These are phyloP conservation scores for Pandion haliaetus DNA, from an alignment of 2,113 vertebrate genomes.

Conservation along the genomic window DNA sequence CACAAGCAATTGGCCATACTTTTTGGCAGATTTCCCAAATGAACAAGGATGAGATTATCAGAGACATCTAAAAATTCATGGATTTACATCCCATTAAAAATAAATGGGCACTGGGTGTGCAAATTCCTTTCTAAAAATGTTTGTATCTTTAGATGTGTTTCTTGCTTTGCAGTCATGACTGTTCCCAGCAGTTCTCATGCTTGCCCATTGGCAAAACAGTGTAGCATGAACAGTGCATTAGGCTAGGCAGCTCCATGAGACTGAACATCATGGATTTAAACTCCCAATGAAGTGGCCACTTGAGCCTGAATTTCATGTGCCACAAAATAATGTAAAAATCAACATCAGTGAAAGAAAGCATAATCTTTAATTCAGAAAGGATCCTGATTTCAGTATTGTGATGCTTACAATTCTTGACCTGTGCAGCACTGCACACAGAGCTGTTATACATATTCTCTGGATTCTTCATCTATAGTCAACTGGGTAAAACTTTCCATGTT, in stretches of 20 bases:
- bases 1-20: neutral
- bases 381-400: neutral
- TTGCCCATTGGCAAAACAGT: neutral
- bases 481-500: neutral
- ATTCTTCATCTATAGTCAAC: neutral
- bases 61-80: neutral
- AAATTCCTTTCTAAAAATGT: neutral
- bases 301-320: neutral
- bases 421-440: neutral
- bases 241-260: neutral
- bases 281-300: neutral
- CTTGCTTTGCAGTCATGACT: neutral
- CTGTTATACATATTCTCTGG: fast-evolving
- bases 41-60: neutral
- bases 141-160: neutral
- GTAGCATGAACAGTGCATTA: fast-evolving
- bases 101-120: neutral
- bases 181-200: neutral
- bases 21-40: neutral
- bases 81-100: neutral
- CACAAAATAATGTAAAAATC: neutral
- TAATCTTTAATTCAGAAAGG: neutral
- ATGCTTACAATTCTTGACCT: neutral
- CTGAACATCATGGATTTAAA: neutral
- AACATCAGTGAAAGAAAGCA: neutral